Evolutionary conservation across 2,797 vertebrate genomes (phyloP).

Genomic region (Borostomias antarcticus): DNA sequence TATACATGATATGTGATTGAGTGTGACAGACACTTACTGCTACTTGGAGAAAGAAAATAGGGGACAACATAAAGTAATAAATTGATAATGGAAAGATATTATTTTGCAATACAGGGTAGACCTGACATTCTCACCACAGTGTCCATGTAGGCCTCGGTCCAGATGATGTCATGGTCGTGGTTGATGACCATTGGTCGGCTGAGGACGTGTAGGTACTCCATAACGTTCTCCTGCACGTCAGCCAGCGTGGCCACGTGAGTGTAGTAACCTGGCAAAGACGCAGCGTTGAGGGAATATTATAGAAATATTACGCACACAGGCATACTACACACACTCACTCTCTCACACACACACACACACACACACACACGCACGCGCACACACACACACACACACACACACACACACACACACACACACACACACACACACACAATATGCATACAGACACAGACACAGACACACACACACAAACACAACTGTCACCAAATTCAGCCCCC

Average conservation of each 20-base stretch:
- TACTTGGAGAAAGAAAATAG: not conserved
- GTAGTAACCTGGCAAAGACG: conserved; percentile 84
- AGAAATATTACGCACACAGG: conserved; percentile 1
- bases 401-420: conserved; percentile 15
- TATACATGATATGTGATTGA: not conserved
- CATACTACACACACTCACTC: not conserved
- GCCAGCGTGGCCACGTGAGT: conserved; percentile 95
- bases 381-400: conserved; percentile 4
- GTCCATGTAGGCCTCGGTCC: conserved; percentile 98
- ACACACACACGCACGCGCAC: not conserved
- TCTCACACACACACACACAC: not conserved
- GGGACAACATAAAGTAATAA: no score
- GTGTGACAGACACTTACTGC: no score
- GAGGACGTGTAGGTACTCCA: conserved; percentile 97
- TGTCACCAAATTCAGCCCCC: no score
- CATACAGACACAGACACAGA: not conserved
- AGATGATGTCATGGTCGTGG: conserved; percentile 95
- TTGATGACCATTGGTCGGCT: conserved; percentile 98
- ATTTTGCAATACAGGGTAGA: not conserved
- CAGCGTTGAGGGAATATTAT: not conserved
- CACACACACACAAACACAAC: conserved; percentile 69
- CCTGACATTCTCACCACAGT: conserved; percentile 79
- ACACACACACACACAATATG: not conserved
- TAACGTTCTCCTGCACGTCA: conserved; percentile 96
- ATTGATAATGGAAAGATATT: not conserved